A percentile compares a stretch with the other conserved stretches of the same genome.
Conservation (phyloP, 2,888 invertebrate species). For the Eristalinus sepulchralis region DNA sequence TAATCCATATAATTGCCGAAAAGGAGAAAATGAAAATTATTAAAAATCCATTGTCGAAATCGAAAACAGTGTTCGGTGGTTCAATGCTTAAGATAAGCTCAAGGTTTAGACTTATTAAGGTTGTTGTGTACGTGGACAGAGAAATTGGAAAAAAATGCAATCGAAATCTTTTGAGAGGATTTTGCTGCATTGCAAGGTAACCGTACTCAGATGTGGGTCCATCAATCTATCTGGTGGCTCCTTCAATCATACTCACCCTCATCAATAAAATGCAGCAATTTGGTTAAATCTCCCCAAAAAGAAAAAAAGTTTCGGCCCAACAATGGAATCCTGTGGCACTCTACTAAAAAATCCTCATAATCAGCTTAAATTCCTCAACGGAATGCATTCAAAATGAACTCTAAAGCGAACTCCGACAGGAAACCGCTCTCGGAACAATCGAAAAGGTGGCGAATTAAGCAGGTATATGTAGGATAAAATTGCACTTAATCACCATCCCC, state of each 20-base stretch:
- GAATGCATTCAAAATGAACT: background rate
- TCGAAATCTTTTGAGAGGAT: slow-evolving; percentile 6
- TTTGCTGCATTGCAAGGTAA: background rate
- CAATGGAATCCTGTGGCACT: slow-evolving; percentile 55
- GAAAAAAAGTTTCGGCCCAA: slow-evolving; percentile 43
- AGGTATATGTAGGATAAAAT: slow-evolving; percentile 51
- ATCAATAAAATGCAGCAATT: background rate
- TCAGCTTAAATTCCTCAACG: background rate
- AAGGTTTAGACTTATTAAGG: slow-evolving; percentile 51
- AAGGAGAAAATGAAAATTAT: slow-evolving; percentile 7
- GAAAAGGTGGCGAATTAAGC: slow-evolving; percentile 57
- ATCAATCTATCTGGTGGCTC: no score
- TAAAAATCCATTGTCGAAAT: slow-evolving; percentile 47
- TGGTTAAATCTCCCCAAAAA: background rate
- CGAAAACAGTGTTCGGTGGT: slow-evolving; percentile 7
- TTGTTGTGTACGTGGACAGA: background rate
- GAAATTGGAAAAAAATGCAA: background rate
- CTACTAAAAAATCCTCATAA: slow-evolving; percentile 13
- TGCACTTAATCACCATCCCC: slow-evolving; percentile 64
- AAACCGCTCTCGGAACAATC: background rate
- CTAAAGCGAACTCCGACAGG: background rate
- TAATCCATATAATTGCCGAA: slow-evolving; percentile 45
- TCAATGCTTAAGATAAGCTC: slow-evolving; percentile 47
- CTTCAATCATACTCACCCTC: background rate
- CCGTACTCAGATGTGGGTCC: no score